Percentiles rank a stretch among this genome's conserved stretches.
phyloP scores from a whole-genome alignment of 2,888 invertebrate species.

The Agonopterix alstromeriana region DNA sequence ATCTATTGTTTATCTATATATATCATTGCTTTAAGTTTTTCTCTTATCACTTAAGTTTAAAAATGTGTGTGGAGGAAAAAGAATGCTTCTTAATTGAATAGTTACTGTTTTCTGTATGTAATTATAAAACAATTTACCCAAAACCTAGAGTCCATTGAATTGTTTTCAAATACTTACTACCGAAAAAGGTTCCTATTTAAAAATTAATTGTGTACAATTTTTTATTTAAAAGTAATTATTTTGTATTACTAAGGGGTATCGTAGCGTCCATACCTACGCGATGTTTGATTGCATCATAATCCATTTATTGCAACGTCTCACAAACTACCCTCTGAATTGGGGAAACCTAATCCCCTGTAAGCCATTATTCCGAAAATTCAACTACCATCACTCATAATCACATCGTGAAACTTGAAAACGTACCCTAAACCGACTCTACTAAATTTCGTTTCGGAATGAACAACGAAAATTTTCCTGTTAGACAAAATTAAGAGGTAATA shows the following conservation, averaged over 20 bases:
- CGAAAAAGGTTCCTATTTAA: too few relatives aligned
- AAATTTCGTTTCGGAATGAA: conserved; percentile 44
- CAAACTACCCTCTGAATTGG: conserved; percentile 48
- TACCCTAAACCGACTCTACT: conserved; percentile 35
- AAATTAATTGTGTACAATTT: too few relatives aligned
- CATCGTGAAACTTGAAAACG: conserved; percentile 22
- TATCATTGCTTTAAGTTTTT: too few relatives aligned
- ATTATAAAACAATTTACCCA: too few relatives aligned
- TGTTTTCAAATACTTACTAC: too few relatives aligned
- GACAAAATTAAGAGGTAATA: conserved; percentile 52
- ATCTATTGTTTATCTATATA: too few relatives aligned
- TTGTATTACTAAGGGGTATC: not conserved
- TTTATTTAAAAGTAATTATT: too few relatives aligned
- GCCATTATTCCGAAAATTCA: conserved; percentile 68
- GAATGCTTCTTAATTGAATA: too few relatives aligned
- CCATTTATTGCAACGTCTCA: conserved; percentile 63
- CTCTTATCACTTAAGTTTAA: too few relatives aligned
- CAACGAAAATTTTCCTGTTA: conserved; percentile 31
- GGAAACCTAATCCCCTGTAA: conserved; percentile 70
- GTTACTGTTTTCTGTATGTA: too few relatives aligned
- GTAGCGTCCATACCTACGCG: conserved; percentile 16
- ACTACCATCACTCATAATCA: conserved; percentile 50
- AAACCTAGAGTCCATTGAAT: too few relatives aligned
- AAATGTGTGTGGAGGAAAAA: too few relatives aligned
- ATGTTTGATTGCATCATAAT: conserved; percentile 65